Evolutionary conservation across 2,797 vertebrate species (phyloP).

Genomic region (Clarias laeviceps): DNA sequence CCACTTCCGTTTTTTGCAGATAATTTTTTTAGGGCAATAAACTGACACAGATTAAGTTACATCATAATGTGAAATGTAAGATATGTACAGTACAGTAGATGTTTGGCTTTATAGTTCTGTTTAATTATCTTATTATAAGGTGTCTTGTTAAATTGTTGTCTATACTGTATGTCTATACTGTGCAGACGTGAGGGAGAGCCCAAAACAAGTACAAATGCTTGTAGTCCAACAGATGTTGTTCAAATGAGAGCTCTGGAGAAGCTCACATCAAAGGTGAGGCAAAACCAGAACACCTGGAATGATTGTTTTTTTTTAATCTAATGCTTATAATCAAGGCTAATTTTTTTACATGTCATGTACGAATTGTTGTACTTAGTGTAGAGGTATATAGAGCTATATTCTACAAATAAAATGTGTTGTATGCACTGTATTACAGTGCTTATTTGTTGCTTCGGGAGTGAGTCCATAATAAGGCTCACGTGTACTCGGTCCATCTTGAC

Average conservation of each 20-base stretch:
- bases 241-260: slow-evolving; percentile 73
- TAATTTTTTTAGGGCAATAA: too few relatives aligned
- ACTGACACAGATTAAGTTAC: not conserved
- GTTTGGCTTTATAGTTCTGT: not conserved
- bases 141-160: not conserved
- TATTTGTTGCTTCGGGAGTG: not conserved
- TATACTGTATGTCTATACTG: slow-evolving; percentile 14
- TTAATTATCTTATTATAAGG: not conserved
- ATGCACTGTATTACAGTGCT: not conserved
- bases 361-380: too few relatives aligned
- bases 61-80: not conserved
- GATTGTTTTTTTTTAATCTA: not conserved
- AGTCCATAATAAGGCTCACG: too few relatives aligned
- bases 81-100: not conserved
- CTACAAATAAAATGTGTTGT: too few relatives aligned
- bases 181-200: slow-evolving; percentile 32
- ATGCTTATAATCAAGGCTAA: not conserved
- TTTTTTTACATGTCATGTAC: not conserved
- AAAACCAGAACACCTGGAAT: not conserved
- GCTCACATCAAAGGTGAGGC: slow-evolving; percentile 81
- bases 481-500: not conserved
- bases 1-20: not conserved
- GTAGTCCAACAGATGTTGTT: slow-evolving; percentile 68
- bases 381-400: not conserved
- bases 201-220: not conserved